Evolutionary conservation across 2,113 vertebrate genomes (phyloP).

Genomic region (Mustelus asterias): DNA sequence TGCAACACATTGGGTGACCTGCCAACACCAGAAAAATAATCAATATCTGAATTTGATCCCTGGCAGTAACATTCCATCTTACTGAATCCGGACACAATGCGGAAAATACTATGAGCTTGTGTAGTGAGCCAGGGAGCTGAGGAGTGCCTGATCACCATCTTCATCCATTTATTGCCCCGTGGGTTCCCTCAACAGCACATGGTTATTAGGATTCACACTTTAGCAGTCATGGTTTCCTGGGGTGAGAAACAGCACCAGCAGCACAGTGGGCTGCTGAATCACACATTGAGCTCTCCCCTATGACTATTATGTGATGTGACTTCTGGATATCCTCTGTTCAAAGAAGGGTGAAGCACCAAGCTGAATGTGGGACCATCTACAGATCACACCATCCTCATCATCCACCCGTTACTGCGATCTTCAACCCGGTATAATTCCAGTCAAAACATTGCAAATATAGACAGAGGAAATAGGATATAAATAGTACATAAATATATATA

Average conservation of each 20-base stretch:
- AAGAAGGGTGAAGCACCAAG: neutral
- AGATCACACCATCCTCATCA: neutral
- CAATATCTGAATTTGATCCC: neutral
- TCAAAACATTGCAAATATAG: neutral
- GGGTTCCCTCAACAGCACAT: neutral
- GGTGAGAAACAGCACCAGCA: neutral
- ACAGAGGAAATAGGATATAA: neutral
- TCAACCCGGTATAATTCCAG: neutral
- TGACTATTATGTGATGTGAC: too few relatives aligned
- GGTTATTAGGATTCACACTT: neutral
- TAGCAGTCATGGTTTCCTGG: neutral
- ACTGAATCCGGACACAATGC: neutral
- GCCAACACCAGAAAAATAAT: neutral
- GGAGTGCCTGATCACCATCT: neutral
- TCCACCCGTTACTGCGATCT: neutral
- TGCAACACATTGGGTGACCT: neutral
- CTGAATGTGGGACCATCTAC: neutral
- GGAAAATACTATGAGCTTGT: neutral
- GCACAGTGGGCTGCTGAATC: neutral
- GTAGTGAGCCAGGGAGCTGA: neutral
- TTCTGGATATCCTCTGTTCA: neutral
- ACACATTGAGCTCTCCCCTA: neutral
- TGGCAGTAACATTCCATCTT: neutral
- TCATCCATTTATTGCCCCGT: neutral
- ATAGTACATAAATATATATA: too few relatives aligned